Evolutionary conservation across 2,888 invertebrate species (phyloP).

Genomic region (Eristalinus aeneus): DNA sequence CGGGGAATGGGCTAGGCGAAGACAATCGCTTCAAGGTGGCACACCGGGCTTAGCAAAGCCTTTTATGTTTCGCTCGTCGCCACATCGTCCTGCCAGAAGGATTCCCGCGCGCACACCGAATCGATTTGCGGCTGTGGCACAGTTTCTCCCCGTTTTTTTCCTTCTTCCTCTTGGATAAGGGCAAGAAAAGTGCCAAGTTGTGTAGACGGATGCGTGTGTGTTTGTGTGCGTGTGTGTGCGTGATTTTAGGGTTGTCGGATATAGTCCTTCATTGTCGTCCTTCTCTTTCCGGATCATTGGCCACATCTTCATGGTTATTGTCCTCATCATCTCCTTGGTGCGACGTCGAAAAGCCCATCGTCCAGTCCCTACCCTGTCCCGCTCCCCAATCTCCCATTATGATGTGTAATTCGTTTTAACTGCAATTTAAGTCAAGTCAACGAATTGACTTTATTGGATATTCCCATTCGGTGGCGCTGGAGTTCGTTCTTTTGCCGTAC

Average conservation of each 20-base stretch:
- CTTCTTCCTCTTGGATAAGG: not conserved
- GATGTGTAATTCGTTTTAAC: slow-evolving; percentile 67
- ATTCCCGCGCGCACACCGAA: slow-evolving; percentile 52
- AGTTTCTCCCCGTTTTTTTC: slow-evolving; percentile 26
- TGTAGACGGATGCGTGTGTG: slow-evolving; percentile 11
- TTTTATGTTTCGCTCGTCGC: slow-evolving; percentile 44
- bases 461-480: slow-evolving; percentile 1
- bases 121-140: slow-evolving; percentile 41
- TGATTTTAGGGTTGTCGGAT: slow-evolving; percentile 1
- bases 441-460: slow-evolving; percentile 61
- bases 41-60: slow-evolving; percentile 32
- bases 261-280: not conserved
- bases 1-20: slow-evolving; percentile 11
- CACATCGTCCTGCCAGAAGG: slow-evolving; percentile 37
- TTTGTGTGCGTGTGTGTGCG: not conserved
- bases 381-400: slow-evolving; percentile 20
- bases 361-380: not conserved
- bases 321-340: slow-evolving; percentile 35
- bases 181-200: slow-evolving; percentile 52
- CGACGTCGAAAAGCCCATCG: not conserved
- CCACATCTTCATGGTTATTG: slow-evolving; percentile 68
- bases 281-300: slow-evolving; percentile 52
- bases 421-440: slow-evolving; percentile 66
- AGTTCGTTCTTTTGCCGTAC: not conserved
- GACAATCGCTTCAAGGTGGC: slow-evolving; percentile 56